Evolutionary conservation across 2,888 invertebrate species (phyloP).

Genomic region (Trachelus troglodyta): DNA sequence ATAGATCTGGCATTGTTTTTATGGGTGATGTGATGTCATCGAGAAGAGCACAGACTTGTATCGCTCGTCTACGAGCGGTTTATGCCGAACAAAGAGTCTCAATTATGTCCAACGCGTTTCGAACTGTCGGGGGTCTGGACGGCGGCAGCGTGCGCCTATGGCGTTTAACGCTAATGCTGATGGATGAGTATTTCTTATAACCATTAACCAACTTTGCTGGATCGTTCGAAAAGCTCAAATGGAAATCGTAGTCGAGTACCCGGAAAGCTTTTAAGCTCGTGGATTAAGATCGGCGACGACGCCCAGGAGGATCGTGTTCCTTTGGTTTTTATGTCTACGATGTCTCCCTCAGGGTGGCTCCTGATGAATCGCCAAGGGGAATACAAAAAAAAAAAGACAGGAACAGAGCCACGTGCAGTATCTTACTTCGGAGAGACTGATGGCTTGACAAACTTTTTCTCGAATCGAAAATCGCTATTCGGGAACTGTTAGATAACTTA

Average conservation of each 20-base stretch:
- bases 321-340: neutral
- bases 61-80: neutral
- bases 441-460: neutral
- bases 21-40: neutral
- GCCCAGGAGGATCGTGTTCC: neutral
- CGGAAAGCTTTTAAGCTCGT: constrained; percentile 3
- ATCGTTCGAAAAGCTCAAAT: neutral
- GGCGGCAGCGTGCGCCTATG: neutral
- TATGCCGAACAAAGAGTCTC: neutral
- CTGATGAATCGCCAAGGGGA: neutral
- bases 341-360: neutral
- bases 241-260: constrained; percentile 2
- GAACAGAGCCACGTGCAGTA: neutral
- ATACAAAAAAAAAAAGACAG: neutral
- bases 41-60: neutral
- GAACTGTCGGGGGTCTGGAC: neutral
- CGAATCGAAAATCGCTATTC: neutral
- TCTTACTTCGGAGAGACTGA: neutral
- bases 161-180: constrained; percentile 7
- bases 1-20: neutral
- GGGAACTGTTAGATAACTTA: neutral
- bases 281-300: neutral
- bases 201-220: neutral
- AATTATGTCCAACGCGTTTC: neutral
- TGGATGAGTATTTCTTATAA: constrained; percentile 5